Conservation (phyloP, 2,888 invertebrate species). For the Dicyrtoma fusca region DNA sequence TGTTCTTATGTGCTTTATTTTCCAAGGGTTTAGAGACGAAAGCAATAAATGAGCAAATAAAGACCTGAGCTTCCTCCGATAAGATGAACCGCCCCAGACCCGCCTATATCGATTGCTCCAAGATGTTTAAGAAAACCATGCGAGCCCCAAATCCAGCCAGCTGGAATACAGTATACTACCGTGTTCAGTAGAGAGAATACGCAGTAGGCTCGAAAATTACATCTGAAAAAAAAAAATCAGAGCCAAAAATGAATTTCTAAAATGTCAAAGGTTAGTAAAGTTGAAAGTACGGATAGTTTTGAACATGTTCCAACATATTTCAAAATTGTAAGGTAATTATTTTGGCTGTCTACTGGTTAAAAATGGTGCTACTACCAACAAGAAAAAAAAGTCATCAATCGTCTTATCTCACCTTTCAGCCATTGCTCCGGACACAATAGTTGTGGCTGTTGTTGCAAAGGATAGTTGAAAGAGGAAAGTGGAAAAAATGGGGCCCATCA, state of each 20-base stretch:
- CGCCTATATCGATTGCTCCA: conserved; percentile 90
- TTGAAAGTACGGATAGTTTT: no score
- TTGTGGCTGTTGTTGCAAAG: conserved; percentile 87
- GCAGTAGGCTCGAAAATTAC: conserved; percentile 89
- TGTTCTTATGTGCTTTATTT: no score
- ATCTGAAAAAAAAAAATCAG: conserved; percentile 64
- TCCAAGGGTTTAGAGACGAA: no score
- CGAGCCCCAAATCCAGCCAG: conserved; percentile 89
- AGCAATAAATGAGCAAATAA: conserved; percentile 3
- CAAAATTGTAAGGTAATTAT: no score
- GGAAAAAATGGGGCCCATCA: conserved; percentile 84
- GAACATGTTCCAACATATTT: no score
- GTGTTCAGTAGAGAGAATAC: conserved; percentile 87
- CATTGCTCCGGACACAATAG: conserved; percentile 92
- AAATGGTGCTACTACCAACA: no score
- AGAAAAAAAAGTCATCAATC: no score
- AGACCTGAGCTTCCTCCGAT: conserved; percentile 69
- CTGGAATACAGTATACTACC: conserved; percentile 86
- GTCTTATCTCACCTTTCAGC: conserved; percentile 80
- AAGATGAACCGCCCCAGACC: conserved; percentile 87
- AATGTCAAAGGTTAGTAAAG: no score
- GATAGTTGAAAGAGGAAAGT: conserved; percentile 89
- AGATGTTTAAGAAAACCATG: conserved; percentile 81
- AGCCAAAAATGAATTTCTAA: no score
- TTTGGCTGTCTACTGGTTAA: no score